phyloP scores from a whole-genome alignment of 1,140 invertebrate genomes.

The Megalopta genalis region DNA sequence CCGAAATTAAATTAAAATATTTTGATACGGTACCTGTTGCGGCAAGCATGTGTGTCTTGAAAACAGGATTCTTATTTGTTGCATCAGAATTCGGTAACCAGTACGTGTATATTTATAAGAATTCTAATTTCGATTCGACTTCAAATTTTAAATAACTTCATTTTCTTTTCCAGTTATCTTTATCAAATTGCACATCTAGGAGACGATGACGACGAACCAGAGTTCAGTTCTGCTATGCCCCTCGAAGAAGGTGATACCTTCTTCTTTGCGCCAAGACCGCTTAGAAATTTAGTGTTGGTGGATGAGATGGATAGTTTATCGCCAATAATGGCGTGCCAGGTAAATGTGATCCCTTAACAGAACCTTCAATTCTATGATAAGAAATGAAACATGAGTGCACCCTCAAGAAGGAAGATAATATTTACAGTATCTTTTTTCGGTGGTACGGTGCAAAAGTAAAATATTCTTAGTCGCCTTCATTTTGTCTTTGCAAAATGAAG shows the following conservation, averaged over 20 bases:
- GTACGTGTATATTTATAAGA: conserved; percentile 84
- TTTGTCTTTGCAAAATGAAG: conserved; percentile 74
- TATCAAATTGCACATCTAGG: conserved; percentile 99
- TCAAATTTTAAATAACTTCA: not conserved
- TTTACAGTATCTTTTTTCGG: conserved; percentile 56
- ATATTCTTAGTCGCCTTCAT: conserved; percentile 75
- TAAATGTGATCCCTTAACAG: conserved; percentile 72
- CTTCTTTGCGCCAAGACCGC: conserved; percentile 96
- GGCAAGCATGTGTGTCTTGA: conserved; percentile 97
- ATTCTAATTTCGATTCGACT: not conserved
- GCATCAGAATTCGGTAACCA: conserved; percentile 99
- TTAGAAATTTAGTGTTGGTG: conserved; percentile 97
- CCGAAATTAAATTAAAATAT: conserved; percentile 99
- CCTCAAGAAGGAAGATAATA: conserved; percentile 67
- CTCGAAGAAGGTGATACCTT: conserved; percentile 99
- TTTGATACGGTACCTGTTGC: conserved; percentile 99
- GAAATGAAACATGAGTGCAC: conserved; percentile 55
- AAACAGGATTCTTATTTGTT: conserved; percentile 99
- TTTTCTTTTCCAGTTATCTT: conserved; percentile 87
- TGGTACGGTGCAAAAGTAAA: conserved; percentile 69
- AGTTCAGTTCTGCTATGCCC: conserved; percentile 99
- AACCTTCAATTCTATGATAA: not conserved
- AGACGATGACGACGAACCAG: conserved; percentile 99
- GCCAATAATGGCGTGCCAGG: conserved; percentile 94
- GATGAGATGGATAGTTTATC: conserved; percentile 99